Evolutionary conservation across 2,888 invertebrate genomes (phyloP).

Genomic region (Dolomedes plantarius): DNA sequence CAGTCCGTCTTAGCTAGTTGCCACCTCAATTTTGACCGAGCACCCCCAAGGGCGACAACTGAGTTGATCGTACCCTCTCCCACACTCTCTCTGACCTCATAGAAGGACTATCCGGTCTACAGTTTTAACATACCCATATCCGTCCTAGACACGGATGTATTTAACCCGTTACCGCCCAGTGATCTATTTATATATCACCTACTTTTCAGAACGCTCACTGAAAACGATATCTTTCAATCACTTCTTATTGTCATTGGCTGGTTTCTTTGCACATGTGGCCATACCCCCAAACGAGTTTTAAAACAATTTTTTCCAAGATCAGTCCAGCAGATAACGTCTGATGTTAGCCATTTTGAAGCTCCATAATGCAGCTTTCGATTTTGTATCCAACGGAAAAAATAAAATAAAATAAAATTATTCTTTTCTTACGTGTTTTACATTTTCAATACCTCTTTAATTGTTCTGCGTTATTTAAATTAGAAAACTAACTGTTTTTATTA

Average conservation of each 20-base stretch:
- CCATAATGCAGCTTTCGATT: not conserved
- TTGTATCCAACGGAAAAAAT: not conserved
- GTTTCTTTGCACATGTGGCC: conserved; percentile 20
- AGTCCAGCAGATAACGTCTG: not conserved
- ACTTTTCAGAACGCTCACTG: no score
- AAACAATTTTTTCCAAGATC: not conserved
- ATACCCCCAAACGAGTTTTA: conserved; percentile 3
- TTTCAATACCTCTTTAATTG: conserved; percentile 8
- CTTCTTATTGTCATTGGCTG: conserved; percentile 19
- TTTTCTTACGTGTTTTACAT: not conserved
- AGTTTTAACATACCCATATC: no score
- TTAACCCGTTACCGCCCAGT: no score
- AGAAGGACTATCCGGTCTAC: no score
- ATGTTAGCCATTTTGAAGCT: not conserved
- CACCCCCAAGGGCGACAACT: no score
- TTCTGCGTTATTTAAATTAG: conserved; percentile 20
- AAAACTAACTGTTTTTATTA: conserved; percentile 13
- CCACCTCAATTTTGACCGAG: no score
- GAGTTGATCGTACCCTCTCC: no score
- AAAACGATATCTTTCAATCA: no score
- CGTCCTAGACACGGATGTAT: no score
- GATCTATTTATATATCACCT: no score
- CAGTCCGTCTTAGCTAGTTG: no score
- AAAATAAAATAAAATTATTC: not conserved
- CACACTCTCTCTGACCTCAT: no score